Evolutionary conservation across 2,113 vertebrate species (phyloP).

Genomic region (Eurypyga helias): DNA sequence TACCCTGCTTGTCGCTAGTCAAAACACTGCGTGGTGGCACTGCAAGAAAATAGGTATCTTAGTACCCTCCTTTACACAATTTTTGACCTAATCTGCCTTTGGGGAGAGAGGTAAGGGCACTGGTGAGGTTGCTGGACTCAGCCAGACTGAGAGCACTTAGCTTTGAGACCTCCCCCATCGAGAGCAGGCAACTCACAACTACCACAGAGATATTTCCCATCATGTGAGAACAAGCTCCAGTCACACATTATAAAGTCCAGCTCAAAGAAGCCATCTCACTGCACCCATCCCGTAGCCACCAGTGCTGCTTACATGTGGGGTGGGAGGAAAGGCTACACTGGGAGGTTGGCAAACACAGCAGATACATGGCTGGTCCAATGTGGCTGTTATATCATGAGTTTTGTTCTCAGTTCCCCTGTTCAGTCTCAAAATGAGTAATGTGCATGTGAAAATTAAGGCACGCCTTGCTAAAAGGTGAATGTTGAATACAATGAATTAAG

Average conservation of each 20-base stretch:
- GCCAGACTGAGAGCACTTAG: neutral
- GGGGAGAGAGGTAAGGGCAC: neutral
- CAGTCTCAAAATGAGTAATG: neutral
- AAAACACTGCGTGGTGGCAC: neutral
- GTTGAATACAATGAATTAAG: slow-evolving; percentile 27
- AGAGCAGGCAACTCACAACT: neutral
- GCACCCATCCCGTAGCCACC: neutral
- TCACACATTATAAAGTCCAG: neutral
- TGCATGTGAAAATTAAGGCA: neutral
- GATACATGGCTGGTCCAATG: fast-evolving
- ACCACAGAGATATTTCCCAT: neutral
- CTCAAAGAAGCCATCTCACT: neutral
- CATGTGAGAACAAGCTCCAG: neutral
- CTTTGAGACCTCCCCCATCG: neutral
- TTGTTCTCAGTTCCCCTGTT: neutral
- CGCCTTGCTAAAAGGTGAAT: neutral
- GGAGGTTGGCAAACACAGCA: neutral
- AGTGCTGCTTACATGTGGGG: neutral
- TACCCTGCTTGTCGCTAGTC: neutral
- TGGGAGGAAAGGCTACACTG: neutral
- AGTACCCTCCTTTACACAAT: neutral
- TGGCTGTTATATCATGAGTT: neutral
- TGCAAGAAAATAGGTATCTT: neutral
- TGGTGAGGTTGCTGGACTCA: neutral
- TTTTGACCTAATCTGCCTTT: neutral